Percentiles rank a stretch among this genome's conserved stretches.
phyloP scores from a whole-genome alignment of 2,113 vertebrate genomes.

The Gnathonemus longibarbis region DNA sequence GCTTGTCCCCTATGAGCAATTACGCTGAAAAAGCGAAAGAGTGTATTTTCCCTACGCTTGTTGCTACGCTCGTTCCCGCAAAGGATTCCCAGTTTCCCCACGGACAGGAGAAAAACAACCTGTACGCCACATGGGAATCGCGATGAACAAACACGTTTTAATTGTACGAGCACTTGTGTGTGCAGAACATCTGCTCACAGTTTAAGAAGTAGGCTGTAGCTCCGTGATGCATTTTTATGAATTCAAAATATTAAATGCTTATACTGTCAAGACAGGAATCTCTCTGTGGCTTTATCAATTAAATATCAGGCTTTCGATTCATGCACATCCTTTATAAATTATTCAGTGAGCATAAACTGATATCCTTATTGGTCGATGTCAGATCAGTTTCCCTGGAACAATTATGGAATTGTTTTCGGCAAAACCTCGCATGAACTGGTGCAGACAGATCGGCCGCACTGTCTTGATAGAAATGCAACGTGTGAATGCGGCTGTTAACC shows the following conservation, averaged over 20 bases:
- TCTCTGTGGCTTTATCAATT: background rate
- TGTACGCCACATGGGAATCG: slow-evolving; percentile 33
- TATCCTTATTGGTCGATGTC: slow-evolving; percentile 9
- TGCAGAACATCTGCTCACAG: background rate
- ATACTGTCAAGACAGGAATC: background rate
- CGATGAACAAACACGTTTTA: slow-evolving; percentile 63
- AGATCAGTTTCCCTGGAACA: slow-evolving; percentile 45
- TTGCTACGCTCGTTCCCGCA: slow-evolving; percentile 52
- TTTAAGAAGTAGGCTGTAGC: background rate
- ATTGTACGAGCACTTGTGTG: slow-evolving; percentile 40
- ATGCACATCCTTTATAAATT: background rate
- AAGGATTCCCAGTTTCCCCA: slow-evolving; percentile 34
- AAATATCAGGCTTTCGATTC: background rate
- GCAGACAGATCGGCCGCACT: slow-evolving; percentile 34
- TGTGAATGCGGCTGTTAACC: slow-evolving; percentile 25
- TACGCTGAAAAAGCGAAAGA: slow-evolving; percentile 1
- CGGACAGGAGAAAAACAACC: slow-evolving; percentile 54
- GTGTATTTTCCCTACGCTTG: slow-evolving; percentile 26
- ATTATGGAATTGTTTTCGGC: slow-evolving; percentile 38
- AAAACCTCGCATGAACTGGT: slow-evolving; percentile 16
- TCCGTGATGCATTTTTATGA: background rate
- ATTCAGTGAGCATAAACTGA: background rate
- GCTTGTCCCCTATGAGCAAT: slow-evolving; percentile 18
- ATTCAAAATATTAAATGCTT: background rate
- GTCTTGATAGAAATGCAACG: slow-evolving; percentile 27